Conservation (phyloP, 2,797 vertebrate genomes). For the Premnoplex brunnescens region DNA sequence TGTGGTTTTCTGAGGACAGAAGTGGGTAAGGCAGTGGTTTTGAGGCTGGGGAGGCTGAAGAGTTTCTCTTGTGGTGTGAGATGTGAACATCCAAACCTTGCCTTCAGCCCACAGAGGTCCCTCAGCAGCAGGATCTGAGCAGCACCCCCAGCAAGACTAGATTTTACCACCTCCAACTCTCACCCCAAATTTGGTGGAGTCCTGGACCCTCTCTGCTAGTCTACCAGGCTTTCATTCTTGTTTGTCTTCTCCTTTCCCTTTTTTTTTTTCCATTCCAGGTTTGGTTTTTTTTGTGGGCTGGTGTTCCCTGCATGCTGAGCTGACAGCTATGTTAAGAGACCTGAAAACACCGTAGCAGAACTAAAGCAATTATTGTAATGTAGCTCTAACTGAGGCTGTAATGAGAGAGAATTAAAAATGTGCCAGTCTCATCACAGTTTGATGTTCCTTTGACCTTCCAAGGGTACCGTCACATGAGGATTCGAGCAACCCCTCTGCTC, state of each 20-base stretch:
- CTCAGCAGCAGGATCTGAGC: neutral
- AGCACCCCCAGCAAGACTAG: neutral
- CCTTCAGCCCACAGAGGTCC: neutral
- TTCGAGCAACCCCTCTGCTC: neutral
- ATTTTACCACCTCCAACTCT: neutral
- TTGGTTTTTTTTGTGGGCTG: constrained; percentile 9
- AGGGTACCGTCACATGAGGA: neutral
- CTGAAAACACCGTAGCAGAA: constrained; percentile 77
- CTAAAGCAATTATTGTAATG: constrained; percentile 82
- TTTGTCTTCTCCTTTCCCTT: neutral
- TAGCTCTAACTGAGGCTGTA: constrained; percentile 73
- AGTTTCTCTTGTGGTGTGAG: neutral
- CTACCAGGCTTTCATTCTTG: neutral
- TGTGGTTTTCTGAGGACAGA: neutral
- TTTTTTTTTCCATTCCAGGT: neutral
- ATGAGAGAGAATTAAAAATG: constrained; percentile 78
- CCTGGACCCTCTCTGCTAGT: neutral
- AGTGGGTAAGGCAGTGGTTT: accelerated
- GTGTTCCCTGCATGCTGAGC: constrained; percentile 53
- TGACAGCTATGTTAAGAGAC: constrained; percentile 73
- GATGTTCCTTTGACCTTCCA: constrained; percentile 69
- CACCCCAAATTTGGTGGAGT: neutral
- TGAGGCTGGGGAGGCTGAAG: neutral
- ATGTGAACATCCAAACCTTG: neutral
- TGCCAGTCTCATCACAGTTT: constrained; percentile 70